Evolutionary conservation across 1,140 invertebrate species (phyloP), one percentile per base, ranked within the genome.

Genomic region (Hylaeus anthracinus): DNA sequence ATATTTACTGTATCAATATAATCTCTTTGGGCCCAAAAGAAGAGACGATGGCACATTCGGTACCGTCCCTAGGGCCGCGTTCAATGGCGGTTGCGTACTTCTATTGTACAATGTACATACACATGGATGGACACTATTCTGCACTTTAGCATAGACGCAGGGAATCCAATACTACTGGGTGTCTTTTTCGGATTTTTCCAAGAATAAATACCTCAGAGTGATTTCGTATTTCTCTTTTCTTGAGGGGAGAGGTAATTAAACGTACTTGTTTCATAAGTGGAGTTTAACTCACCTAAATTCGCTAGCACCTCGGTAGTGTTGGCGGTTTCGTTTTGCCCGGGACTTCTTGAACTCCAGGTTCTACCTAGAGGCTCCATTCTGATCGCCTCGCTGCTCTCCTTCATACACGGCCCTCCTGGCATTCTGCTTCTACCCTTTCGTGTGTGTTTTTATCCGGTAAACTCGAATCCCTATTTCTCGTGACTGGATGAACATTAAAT

Each of bases 351-450:
- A 77, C 90, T 92, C 56, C 92, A 91, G 26, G 92, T 92, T 74
- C 91, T 90, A 39, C 91, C 91, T 15, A 94, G 69, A 3, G 93
- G 92, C 58, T 93, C 93, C 89, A 93, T 92, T 43, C 92, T 88
- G 72, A 93, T 93, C 9, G 89, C 91, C 64, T 93, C 92, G 84
- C 91, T 93, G 85, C 92, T 93, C 72, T 92, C 80, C 79, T 89
- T 88, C 58, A 90, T 91, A 15, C 91, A 90, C 1, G 86, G 90
- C 69, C 85, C 88, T 82, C 85, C 88, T 43, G 91, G 90, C 91
- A 92, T 92, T 72, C 90, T 89, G 43, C 79, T 79, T 53, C 55
- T 43, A 48, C 61, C 72, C 53, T 63, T 41, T 37, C 12, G 53
- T n/a, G 39, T n/a, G 26, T n/a, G 26, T 75, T 80, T 80, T 69